A percentile compares a stretch with the other conserved stretches of the same genome.
Evolutionary conservation across 2,797 vertebrate genomes (phyloP).

Genomic region (Novumbra hubbsi): DNA sequence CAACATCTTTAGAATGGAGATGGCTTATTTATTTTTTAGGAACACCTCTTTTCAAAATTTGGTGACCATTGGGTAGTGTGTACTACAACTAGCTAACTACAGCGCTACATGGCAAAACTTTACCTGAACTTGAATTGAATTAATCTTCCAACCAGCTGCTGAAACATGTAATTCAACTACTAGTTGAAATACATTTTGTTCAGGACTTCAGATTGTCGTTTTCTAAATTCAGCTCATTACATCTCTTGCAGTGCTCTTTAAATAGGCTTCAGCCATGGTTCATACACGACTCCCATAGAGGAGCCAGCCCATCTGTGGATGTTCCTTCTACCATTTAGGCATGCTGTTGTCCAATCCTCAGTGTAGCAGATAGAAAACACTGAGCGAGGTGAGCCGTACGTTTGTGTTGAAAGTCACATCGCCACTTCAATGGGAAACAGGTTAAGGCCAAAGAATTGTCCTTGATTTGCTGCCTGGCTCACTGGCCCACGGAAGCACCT

Average conservation of each 20-base stretch:
- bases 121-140: too few relatives aligned
- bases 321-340: conserved; percentile 12
- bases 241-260: background rate
- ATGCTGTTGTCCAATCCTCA: conserved; percentile 36
- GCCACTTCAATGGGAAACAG: conserved; percentile 48
- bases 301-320: conserved; percentile 45
- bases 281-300: conserved; percentile 33
- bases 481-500: conserved; percentile 34
- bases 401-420: conserved; percentile 45
- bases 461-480: conserved; percentile 48
- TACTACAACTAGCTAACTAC: too few relatives aligned
- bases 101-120: too few relatives aligned
- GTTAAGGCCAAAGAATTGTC: conserved; percentile 35
- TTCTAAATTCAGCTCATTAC: background rate
- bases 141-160: too few relatives aligned
- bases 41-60: too few relatives aligned
- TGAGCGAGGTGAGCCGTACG: conserved; percentile 43
- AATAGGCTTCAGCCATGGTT: conserved; percentile 17
- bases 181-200: too few relatives aligned
- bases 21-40: too few relatives aligned
- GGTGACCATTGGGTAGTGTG: too few relatives aligned
- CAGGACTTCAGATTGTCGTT: too few relatives aligned
- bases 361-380: conserved; percentile 47
- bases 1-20: too few relatives aligned
- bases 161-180: too few relatives aligned